Conservation (phyloP, 2,797 vertebrate genomes). For the Naso thynnoides region DNA sequence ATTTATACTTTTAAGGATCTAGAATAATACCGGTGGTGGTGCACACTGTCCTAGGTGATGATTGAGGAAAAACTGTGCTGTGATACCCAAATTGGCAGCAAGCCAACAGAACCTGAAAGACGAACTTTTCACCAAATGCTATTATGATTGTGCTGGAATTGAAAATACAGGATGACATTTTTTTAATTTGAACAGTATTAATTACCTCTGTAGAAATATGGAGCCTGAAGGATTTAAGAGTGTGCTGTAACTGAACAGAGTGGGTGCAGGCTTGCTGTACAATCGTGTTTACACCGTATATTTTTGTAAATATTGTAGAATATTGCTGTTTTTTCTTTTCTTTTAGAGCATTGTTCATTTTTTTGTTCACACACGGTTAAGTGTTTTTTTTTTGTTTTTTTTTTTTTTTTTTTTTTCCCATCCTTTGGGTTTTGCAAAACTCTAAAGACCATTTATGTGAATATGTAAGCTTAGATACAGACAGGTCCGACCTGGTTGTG, state of each 20-base stretch:
- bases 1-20: slow-evolving; percentile 8
- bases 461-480: slow-evolving; percentile 49
- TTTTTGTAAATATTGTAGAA: slow-evolving; percentile 74
- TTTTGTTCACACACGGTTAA: slow-evolving; percentile 62
- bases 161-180: not conserved
- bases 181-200: slow-evolving; percentile 48
- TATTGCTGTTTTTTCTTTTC: slow-evolving; percentile 58
- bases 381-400: slow-evolving; percentile 50
- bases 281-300: slow-evolving; percentile 42
- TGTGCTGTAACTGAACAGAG: slow-evolving; percentile 28
- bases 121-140: not conserved
- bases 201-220: slow-evolving; percentile 21
- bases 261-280: slow-evolving; percentile 40
- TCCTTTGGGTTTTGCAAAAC: slow-evolving; percentile 1
- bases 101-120: not conserved
- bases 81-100: not conserved
- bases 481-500: slow-evolving; percentile 16
- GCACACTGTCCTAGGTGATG: not conserved
- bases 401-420: not conserved
- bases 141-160: not conserved
- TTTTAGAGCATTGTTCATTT: slow-evolving; percentile 16
- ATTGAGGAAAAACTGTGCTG: not conserved
- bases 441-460: slow-evolving; percentile 30
- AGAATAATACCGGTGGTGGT: not conserved
- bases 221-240: slow-evolving; percentile 40